phyloP scores from a whole-genome alignment of 2,888 invertebrate genomes.

The Sepiola atlantica region DNA sequence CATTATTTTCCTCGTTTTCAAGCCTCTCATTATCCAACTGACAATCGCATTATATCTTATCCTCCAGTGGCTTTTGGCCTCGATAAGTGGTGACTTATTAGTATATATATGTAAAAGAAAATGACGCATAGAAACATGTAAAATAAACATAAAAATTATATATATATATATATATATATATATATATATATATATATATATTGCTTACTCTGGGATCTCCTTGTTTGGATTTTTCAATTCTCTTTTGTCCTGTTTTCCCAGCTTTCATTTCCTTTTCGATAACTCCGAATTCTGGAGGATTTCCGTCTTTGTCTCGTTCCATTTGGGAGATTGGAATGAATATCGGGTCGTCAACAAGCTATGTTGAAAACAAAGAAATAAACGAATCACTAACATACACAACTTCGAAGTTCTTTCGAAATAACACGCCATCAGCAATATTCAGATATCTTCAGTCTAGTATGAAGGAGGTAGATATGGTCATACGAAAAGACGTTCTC shows the following conservation, averaged over 20 bases:
- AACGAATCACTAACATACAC: not conserved
- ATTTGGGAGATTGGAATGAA: conserved; percentile 74
- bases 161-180: too few relatives aligned
- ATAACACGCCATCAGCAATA: not conserved
- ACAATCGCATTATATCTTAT: too few relatives aligned
- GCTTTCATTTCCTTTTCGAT: conserved; percentile 71
- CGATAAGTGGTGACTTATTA: too few relatives aligned
- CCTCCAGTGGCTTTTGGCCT: too few relatives aligned
- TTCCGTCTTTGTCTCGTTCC: conserved; percentile 72
- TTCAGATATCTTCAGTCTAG: too few relatives aligned
- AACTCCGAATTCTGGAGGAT: conserved; percentile 70
- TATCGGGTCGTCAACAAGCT: conserved; percentile 75
- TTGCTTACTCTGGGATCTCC: conserved; percentile 63
- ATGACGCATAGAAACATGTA: too few relatives aligned
- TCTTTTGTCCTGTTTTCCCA: conserved; percentile 64
- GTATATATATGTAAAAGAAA: too few relatives aligned
- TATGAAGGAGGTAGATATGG: too few relatives aligned
- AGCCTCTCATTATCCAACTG: too few relatives aligned
- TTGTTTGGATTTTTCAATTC: conserved; percentile 63
- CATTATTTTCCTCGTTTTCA: too few relatives aligned
- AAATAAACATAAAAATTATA: too few relatives aligned
- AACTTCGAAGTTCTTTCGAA: not conserved
- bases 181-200: not conserved
- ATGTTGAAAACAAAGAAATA: conserved; percentile 48
- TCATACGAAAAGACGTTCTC: too few relatives aligned